Evolutionary conservation across 2,797 vertebrate genomes (phyloP), one percentile per base, ranked within the genome.

Genomic region (Brotula barbata): DNA sequence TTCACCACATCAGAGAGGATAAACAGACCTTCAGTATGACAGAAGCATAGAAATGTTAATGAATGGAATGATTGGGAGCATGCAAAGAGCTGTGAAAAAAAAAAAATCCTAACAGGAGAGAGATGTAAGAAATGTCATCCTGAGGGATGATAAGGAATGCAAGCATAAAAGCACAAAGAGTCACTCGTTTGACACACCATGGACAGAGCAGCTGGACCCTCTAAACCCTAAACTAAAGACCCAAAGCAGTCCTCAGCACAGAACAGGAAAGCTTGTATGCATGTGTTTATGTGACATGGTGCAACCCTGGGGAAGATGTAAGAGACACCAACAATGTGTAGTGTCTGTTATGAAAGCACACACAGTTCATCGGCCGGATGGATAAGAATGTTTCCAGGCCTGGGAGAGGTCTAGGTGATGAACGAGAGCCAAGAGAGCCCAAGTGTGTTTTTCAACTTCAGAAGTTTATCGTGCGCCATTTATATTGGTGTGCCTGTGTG

Each of bases 121-220:
- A 52, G 5, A 28, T n/a, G n/a, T 19, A 12, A 52, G 19, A 59
- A 28, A 68, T n/a, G 62, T 6, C 43, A 17, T 23, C 31, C 21
- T 65, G 63, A 75, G 58, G 31, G 34, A 53, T 34, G 22, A 2
- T 2, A 41, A 33, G 65, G n/a, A 41, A 53, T 23, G 21, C 62
- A 56, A 12, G 56, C 39, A 52, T 41, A 46, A 34, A 25, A 7
- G 13, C 12, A 34, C 2, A 49, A 19, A 39, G 11, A 15, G 3
- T 34, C 20, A 56, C 47, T 36, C 41, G 41, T 45, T 37, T 34
- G n/a, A 53, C 46, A 17, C n/a, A 61, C 36, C n/a, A 33, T 9
- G 71, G 71, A 86, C 82, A 80, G 81, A 87, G 83, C 85, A 87
- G 80, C 84, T 80, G 58, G 40, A 81, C 71, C 73, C 70, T 47